phyloP scores from a whole-genome alignment of 2,797 vertebrate genomes.

The Melanogrammus aeglefinus region DNA sequence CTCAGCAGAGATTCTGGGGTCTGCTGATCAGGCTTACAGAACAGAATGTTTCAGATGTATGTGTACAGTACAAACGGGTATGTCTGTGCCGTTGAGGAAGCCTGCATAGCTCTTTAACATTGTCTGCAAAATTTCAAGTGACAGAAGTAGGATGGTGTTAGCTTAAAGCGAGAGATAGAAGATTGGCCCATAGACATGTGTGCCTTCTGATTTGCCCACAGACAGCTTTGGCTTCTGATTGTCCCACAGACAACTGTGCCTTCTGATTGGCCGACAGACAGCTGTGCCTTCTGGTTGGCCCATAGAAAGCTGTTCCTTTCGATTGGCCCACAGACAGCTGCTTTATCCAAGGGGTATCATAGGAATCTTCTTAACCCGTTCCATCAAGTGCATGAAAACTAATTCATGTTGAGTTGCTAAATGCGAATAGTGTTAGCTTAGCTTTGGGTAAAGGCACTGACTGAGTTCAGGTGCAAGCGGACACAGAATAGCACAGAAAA shows the following conservation, averaged over 20 bases:
- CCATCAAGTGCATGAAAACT: background rate
- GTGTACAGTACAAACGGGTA: background rate
- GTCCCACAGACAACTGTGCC: background rate
- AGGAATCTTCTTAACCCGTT: background rate
- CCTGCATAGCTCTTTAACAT: background rate
- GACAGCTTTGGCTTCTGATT: background rate
- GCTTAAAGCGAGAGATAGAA: background rate
- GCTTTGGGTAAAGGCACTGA: slow-evolving; percentile 18
- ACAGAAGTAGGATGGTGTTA: background rate
- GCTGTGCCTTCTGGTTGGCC: too few relatives aligned
- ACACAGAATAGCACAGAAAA: background rate
- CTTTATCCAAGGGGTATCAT: background rate
- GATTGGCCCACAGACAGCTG: too few relatives aligned
- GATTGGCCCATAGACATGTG: too few relatives aligned
- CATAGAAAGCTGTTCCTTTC: too few relatives aligned
- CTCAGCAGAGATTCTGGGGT: background rate
- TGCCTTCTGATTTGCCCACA: too few relatives aligned
- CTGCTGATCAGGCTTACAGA: background rate
- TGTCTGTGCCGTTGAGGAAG: background rate
- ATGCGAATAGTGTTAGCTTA: slow-evolving; percentile 13
- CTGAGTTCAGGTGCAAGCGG: background rate
- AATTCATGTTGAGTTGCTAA: background rate
- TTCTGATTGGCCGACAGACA: background rate
- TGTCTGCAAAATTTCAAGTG: background rate
- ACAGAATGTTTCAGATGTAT: background rate